Evolutionary conservation across 2,797 vertebrate genomes (phyloP).

Genomic region (Heteromormyrus szaboi): DNA sequence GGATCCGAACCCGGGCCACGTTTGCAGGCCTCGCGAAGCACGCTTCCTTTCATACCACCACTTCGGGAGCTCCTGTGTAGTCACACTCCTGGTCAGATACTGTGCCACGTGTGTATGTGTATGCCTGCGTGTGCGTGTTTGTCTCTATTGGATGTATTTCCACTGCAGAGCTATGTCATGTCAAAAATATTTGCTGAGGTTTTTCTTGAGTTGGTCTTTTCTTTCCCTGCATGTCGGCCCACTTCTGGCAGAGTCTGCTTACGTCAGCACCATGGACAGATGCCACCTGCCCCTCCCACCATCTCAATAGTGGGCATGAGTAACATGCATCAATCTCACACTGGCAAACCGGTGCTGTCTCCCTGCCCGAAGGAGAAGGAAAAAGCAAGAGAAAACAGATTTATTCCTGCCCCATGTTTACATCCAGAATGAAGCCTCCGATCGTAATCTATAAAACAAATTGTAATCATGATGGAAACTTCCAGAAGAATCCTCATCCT

Average conservation of each 20-base stretch:
- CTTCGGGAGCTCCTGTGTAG: not conserved
- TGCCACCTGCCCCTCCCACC: not conserved
- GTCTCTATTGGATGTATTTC: not conserved
- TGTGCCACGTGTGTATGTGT: not conserved
- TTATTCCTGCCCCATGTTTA: not conserved
- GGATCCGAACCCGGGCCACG: not conserved
- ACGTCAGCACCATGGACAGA: constrained; percentile 16
- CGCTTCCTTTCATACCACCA: not conserved
- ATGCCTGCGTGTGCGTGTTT: not conserved
- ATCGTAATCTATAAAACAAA: not conserved
- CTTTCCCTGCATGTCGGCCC: not conserved
- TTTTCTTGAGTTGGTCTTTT: not conserved
- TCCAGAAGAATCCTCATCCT: not conserved
- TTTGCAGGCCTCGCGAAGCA: not conserved
- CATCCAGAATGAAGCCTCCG: not conserved
- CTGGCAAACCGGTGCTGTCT: not conserved
- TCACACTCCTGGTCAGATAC: not conserved
- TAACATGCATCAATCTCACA: not conserved
- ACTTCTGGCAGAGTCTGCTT: not conserved
- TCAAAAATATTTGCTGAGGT: not conserved
- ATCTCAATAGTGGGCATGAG: not conserved
- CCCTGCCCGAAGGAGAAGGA: not conserved
- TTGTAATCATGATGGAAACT: not conserved
- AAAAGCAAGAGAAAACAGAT: not conserved
- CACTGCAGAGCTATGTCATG: not conserved